phyloP scores from a whole-genome alignment of 37 sponge, comb jelly and placozoan species.

The Amphimedon queenslandica region DNA sequence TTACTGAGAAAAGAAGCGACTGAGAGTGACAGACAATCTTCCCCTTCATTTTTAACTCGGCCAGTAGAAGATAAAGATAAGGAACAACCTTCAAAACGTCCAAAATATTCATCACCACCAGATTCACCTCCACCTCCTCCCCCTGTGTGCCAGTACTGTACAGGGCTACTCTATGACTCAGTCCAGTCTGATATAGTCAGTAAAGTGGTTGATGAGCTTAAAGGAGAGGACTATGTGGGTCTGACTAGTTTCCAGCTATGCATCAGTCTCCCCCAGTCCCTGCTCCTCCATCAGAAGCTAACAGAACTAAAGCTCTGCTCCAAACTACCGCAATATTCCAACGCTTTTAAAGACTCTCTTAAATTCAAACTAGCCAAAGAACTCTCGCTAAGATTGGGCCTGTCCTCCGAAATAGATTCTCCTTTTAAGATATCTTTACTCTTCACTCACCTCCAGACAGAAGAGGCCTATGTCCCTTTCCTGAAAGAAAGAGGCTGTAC shows the following conservation, averaged over 20 bases:
- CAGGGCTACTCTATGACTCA: constrained; percentile 21
- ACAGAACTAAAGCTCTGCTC: not conserved
- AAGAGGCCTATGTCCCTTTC: constrained; percentile 6
- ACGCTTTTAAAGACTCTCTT: constrained; percentile 20
- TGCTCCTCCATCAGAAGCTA: constrained; percentile 17
- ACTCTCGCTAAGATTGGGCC: not conserved
- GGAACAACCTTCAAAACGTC: too few relatives aligned
- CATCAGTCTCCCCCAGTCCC: constrained; percentile 28
- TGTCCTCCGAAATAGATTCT: constrained; percentile 11
- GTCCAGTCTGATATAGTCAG: constrained; percentile 7
- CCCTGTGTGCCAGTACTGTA: constrained; percentile 19
- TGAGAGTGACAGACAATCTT: too few relatives aligned
- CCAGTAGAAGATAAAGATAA: constrained; percentile 1
- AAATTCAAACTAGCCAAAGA: not conserved
- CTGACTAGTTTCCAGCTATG: constrained; percentile 29
- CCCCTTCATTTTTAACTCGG: too few relatives aligned
- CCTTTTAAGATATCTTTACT: constrained; percentile 37
- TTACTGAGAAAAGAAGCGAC: not conserved
- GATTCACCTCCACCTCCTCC: not conserved
- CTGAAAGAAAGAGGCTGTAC: not conserved
- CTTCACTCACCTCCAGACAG: constrained; percentile 16
- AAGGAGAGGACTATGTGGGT: constrained; percentile 13
- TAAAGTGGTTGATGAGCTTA: constrained; percentile 10
- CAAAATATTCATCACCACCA: too few relatives aligned
- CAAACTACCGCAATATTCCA: not conserved